Conservation (phyloP, 2,113 vertebrate genomes). For the Callospermophilus lateralis region DNA sequence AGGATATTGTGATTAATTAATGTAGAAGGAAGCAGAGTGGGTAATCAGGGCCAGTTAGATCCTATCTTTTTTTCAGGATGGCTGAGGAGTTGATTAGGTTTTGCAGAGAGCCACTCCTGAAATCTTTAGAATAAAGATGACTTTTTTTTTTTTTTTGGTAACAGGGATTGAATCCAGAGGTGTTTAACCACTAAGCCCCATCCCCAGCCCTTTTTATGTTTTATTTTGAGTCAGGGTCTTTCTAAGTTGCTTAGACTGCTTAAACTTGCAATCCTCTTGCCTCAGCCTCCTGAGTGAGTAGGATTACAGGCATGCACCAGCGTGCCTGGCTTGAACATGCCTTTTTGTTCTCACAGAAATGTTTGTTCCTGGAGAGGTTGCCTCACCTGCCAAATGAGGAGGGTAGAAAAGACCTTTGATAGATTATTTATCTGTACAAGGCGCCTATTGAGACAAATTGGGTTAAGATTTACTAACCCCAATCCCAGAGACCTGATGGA, state of each 20-base stretch:
- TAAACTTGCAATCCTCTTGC: too few species aligned
- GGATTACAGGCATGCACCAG: too few species aligned
- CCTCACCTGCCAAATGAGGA: background rate
- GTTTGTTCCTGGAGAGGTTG: background rate
- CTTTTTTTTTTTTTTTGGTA: background rate
- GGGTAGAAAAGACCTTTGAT: background rate
- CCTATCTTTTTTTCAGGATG: background rate
- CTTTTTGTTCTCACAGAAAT: constrained; percentile 21
- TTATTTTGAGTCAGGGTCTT: too few species aligned
- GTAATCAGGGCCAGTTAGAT: background rate
- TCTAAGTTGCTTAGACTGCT: too few species aligned
- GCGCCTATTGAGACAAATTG: background rate
- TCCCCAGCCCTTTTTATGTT: too few species aligned
- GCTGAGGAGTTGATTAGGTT: background rate
- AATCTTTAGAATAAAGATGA: background rate
- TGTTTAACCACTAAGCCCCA: too few species aligned
- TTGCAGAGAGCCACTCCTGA: background rate
- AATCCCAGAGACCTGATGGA: background rate
- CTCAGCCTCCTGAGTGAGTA: too few species aligned
- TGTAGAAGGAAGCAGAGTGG: background rate
- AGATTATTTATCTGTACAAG: background rate
- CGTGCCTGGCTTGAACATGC: too few species aligned
- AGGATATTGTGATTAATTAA: background rate
- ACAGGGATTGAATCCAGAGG: too few species aligned
- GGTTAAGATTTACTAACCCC: background rate